Evolutionary conservation across 1,140 invertebrate genomes (phyloP), one percentile per base, ranked within the genome.

Genomic region (Sarcophaga bullata): DNA sequence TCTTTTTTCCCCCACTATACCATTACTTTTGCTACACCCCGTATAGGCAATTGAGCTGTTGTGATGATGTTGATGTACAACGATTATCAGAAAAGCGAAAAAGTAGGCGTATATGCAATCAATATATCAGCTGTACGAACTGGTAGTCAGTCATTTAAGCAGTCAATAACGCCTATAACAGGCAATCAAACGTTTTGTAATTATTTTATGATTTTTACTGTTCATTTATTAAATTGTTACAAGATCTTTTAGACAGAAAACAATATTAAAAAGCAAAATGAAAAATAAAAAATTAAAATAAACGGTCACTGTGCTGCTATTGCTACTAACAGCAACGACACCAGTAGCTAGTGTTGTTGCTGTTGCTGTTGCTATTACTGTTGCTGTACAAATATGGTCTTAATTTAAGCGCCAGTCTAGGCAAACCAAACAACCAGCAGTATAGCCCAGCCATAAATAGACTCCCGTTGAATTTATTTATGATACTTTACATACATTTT

Each of bases 71-170:
- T 50, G 11, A 50, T 52, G 9, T 9, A 9, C 50, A 37, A 37
- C 25, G 25, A 37, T 37, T 37, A 37, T 37, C 25, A 37, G 1
- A 37, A 37, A 37, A 37, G 25, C 25, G 25, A 37, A 52, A 52
- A 68, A 19, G 75, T 13, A 78, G 75, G 75, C 75, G 75, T 48
- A 78, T 50, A 78, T 48, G 50, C 75, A 78, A 78, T 78, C 75
- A 78, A 9, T 37, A 37, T 37, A 37, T 37, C 25, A 37, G 25
- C 25, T 37, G 25, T 37, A 37, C 8, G 75, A 25, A 49, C 50
- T 78, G 13, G 17, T 48, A 50, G 49, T 25, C 48, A 78, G 75
- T 50, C 47, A 76, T 48, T 48, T 47, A 49, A 15, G 11, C 73
- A 48, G 73, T 6, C 9, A 13, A n/a, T n/a, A 11, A 37, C 7